phyloP scores from a whole-genome alignment of 1,140 invertebrate genomes.

The Caerostris extrusa region DNA sequence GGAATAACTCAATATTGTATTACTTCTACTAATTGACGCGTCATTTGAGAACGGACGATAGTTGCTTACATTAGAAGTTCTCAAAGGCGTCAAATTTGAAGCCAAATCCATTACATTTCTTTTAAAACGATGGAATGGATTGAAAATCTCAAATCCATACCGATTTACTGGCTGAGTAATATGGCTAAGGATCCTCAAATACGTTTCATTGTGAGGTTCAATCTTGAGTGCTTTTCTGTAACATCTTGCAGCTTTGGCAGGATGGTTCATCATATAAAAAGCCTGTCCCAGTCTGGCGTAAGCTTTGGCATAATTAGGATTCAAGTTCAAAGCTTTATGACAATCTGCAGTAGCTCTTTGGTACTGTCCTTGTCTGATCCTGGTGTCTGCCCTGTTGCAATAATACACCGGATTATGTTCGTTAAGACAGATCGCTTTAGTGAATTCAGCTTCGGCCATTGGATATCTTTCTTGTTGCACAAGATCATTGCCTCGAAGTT shows the following conservation, averaged over 20 bases:
- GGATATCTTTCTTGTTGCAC: background rate
- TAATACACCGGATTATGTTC: background rate
- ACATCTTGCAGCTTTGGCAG: background rate
- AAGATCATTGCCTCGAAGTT: background rate
- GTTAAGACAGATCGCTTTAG: background rate
- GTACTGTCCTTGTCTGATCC: background rate
- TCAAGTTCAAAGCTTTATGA: background rate
- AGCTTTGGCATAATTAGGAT: slow-evolving; percentile 32
- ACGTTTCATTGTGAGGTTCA: background rate
- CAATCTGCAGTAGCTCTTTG: background rate
- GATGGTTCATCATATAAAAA: background rate
- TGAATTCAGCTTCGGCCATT: slow-evolving; percentile 16
- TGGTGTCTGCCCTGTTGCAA: slow-evolving; percentile 27
- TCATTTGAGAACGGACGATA: background rate
- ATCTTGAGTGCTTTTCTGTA: slow-evolving; percentile 9
- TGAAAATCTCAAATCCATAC: background rate
- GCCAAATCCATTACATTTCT: background rate
- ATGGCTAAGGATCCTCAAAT: background rate
- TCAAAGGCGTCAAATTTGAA: background rate
- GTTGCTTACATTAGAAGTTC: background rate
- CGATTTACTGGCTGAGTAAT: background rate
- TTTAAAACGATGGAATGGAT: background rate
- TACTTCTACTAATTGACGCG: background rate
- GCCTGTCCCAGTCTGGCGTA: slow-evolving; percentile 8
- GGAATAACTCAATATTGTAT: background rate